Percentiles rank a stretch among this genome's conserved stretches.
These are phyloP conservation scores for Oegoconia quadripuncta DNA, from an alignment of 2,888 invertebrate genomes.

Conservation along the genomic window DNA sequence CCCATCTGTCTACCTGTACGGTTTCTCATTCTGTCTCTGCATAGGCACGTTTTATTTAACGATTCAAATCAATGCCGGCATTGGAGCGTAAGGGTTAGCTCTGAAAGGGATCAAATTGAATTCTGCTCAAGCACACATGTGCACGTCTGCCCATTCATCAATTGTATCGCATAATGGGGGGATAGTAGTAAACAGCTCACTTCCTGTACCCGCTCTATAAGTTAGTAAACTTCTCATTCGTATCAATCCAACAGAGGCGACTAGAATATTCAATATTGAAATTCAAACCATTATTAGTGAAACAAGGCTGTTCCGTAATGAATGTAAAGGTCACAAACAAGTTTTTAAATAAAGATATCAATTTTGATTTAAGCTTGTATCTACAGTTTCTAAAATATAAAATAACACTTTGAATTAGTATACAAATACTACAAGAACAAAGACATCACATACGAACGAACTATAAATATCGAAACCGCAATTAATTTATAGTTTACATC, in stretches of 20 bases:
- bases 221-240: too few species aligned
- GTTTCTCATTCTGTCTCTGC: neutral
- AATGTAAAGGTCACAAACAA: constrained; percentile 8
- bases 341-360: constrained; percentile 8
- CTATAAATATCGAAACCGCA: constrained; percentile 30
- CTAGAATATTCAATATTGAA: too few species aligned
- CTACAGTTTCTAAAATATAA: too few species aligned
- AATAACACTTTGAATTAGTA: too few species aligned
- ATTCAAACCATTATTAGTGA: neutral
- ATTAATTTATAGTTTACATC: constrained; percentile 9
- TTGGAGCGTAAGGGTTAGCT: constrained; percentile 61
- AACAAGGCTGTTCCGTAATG: neutral
- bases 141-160: constrained; percentile 68
- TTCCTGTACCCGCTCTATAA: constrained; percentile 44
- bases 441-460: too few species aligned
- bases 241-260: too few species aligned
- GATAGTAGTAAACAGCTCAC: constrained; percentile 62
- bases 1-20: neutral
- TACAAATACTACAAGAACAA: too few species aligned
- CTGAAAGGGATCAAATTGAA: constrained; percentile 71
- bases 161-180: constrained; percentile 64
- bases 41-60: constrained; percentile 47
- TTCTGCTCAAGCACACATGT: constrained; percentile 65
- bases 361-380: too few species aligned
- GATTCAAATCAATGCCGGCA: constrained; percentile 66